Evolutionary conservation across 2,888 invertebrate species (phyloP).

Genomic region (Protophormia terraenovae): DNA sequence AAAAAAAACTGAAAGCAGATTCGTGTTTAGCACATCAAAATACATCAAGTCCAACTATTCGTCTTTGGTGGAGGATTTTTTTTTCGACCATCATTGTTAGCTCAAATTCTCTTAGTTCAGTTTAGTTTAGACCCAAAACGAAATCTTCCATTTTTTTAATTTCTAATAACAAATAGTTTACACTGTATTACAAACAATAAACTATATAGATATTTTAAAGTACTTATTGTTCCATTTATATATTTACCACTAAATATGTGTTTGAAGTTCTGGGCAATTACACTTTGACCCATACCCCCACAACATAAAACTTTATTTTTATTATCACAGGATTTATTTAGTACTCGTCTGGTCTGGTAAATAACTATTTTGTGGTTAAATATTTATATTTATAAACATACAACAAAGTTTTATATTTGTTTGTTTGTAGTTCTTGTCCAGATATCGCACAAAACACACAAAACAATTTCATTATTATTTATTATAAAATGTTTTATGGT

Average conservation of each 20-base stretch:
- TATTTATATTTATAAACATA: conserved; percentile 54
- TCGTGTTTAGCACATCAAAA: too few relatives aligned
- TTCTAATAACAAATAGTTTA: too few relatives aligned
- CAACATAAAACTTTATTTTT: neutral
- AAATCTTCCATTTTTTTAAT: too few relatives aligned
- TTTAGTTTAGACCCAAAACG: too few relatives aligned
- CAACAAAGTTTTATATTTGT: conserved; percentile 70
- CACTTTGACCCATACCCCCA: neutral
- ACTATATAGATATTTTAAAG: too few relatives aligned
- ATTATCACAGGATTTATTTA: conserved; percentile 55
- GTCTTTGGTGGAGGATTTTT: too few relatives aligned
- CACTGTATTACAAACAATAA: neutral
- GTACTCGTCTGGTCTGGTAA: conserved; percentile 30
- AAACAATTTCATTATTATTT: conserved; percentile 50
- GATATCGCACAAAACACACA: conserved; percentile 30
- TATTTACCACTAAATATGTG: too few relatives aligned
- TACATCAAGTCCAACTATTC: too few relatives aligned
- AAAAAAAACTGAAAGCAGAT: too few relatives aligned
- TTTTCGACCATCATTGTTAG: too few relatives aligned
- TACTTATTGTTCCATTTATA: too few relatives aligned
- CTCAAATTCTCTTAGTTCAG: too few relatives aligned
- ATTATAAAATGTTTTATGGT: conserved; percentile 41
- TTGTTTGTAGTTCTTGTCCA: conserved; percentile 14
- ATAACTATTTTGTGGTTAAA: conserved; percentile 61
- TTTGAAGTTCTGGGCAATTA: neutral